Base-by-base conservation (phyloP, 1,140 invertebrate genomes). In the Meloidogyne exigua region DNA sequence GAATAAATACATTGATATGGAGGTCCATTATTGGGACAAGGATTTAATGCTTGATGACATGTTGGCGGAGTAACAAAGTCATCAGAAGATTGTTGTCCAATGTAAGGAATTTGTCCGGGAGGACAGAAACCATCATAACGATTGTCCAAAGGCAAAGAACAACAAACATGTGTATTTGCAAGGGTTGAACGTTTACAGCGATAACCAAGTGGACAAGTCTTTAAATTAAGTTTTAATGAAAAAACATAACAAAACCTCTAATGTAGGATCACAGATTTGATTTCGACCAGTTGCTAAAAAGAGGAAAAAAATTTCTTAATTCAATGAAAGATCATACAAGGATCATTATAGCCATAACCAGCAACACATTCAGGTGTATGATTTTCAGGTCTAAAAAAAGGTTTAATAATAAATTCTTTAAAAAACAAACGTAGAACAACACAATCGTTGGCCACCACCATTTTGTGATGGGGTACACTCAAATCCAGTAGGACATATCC, bases 1-100 rank as follows among this genome's bases (percentile, higher is more conserved):
- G 86, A 87, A 76, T 86, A 86, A 36, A 86, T 81, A 74, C 84
- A 86, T 32, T 87, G 84, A 72, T 88, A 86, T 13, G 84, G 77
- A n/a, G 49, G 49, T 57, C 49, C 49, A 57, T n/a, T 57, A n/a
- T n/a, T n/a, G 15, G 84, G 84, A 49, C 84, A 86, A 26, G 84
- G 84, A 77, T 76, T 84, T 9, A 83, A 65, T 18, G 75, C 80
- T 84, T 87, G 87, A 66, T 86, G 84, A 69, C 84, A 86, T 2
- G 83, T 85, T 36, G 86, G 77, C 9, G 86, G 86, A 23, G 26
- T 68, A 18, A 36, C 18, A 36, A 73, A 73, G 23, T 73, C 72
- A 12, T 73, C 57, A 23, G 71, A 57, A 12, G 28, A 75, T 18
- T 72, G 64, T 36, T 86, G 83, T 18, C 67, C 68, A 15, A 78